These are phyloP conservation scores for Tenthredo mesomela DNA, from an alignment of 2,888 invertebrate species.

Conservation along the genomic window DNA sequence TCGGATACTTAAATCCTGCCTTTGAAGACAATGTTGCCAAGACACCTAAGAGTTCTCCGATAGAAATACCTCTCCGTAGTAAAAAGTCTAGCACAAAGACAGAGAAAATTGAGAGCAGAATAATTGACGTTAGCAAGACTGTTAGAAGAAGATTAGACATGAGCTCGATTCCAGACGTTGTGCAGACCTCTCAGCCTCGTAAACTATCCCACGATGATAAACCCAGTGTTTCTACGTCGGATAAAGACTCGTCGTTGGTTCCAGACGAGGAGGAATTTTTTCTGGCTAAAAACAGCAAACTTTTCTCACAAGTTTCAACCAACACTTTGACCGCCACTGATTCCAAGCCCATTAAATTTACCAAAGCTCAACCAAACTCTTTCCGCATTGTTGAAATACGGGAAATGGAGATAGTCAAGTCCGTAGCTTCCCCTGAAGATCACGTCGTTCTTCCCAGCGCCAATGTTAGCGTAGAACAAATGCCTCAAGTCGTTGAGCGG, in stretches of 20 bases:
- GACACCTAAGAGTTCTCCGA: slow-evolving; percentile 67
- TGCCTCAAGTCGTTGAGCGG: slow-evolving; percentile 76
- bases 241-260: slow-evolving; percentile 55
- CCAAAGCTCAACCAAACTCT: slow-evolving; percentile 69
- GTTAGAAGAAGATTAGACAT: slow-evolving; percentile 82
- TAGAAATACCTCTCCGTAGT: slow-evolving; percentile 65
- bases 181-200: slow-evolving; percentile 71
- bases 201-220: slow-evolving; percentile 15
- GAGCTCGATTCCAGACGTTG: slow-evolving; percentile 77
- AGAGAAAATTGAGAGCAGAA: slow-evolving; percentile 79
- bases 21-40: slow-evolving; percentile 67
- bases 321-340: slow-evolving; percentile 72
- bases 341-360: slow-evolving; percentile 55
- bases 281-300: slow-evolving; percentile 83
- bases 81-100: slow-evolving; percentile 68
- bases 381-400: slow-evolving; percentile 85
- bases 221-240: slow-evolving; percentile 55
- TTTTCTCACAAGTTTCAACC: slow-evolving; percentile 85
- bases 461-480: slow-evolving; percentile 70
- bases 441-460: slow-evolving; percentile 73
- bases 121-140: slow-evolving; percentile 82
- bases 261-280: slow-evolving; percentile 72
- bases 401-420: slow-evolving; percentile 85
- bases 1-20: slow-evolving; percentile 75
- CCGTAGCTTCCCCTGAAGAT: slow-evolving; percentile 80